Conservation (phyloP, 2,888 invertebrate species). For the Anoplius nigerrimus region DNA sequence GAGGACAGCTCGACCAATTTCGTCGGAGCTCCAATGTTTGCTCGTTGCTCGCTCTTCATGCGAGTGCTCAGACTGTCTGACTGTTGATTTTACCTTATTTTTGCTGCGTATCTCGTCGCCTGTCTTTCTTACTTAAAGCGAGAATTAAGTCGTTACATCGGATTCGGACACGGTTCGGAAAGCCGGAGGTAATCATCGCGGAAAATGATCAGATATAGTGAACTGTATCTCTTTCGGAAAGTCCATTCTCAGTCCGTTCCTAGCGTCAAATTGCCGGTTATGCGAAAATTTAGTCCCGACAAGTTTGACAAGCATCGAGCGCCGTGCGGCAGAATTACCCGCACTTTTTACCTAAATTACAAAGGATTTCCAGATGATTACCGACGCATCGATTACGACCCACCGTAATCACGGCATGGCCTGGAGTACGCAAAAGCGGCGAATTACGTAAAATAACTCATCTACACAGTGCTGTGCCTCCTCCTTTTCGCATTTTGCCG, state of each 20-base stretch:
- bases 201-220: too few relatives aligned
- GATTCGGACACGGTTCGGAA: too few relatives aligned
- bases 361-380: constrained; percentile 33
- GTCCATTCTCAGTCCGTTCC: too few relatives aligned
- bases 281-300: neutral
- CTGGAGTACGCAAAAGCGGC: constrained; percentile 6
- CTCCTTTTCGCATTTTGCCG: constrained; percentile 4
- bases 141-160: too few relatives aligned
- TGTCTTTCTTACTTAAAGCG: too few relatives aligned
- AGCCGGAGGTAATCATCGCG: too few relatives aligned
- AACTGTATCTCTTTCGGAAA: too few relatives aligned
- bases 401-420: constrained; percentile 15
- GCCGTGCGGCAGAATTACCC: neutral
- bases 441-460: constrained; percentile 29
- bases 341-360: constrained; percentile 28
- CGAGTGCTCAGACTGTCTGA: too few relatives aligned
- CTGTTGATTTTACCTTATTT: too few relatives aligned
- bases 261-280: too few relatives aligned
- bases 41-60: neutral
- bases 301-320: neutral
- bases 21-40: neutral
- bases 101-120: too few relatives aligned
- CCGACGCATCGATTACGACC: constrained; percentile 26
- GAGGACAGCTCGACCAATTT: neutral
- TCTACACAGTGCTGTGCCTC: too few relatives aligned